Base-by-base conservation (phyloP, 2,113 vertebrate genomes). In the Prionailurus bengalensis region DNA sequence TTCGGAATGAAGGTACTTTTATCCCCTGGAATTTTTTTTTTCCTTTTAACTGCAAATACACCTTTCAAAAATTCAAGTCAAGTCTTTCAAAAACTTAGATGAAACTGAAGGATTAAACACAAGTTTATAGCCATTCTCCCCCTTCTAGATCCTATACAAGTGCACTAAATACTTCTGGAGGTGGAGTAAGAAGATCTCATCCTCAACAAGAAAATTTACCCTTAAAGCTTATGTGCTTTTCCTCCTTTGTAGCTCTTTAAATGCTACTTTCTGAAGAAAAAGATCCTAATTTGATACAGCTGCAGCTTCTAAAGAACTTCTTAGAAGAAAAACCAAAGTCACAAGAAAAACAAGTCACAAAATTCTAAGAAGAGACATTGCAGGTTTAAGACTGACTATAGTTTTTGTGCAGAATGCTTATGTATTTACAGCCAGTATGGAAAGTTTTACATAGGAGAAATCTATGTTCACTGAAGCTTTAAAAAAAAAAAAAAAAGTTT, bases 251-350 rank as follows among this genome's bases (percentile, higher is more conserved):
- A 92, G 86, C 73, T 97, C 5, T 95, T 95, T 96, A 86, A 97
- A 86, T 93, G 71, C 55, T 79, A 80, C 61, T 80, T 95, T 96
- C 88, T 92, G 83, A 94, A 97, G 86, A 88, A 95, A 96, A 89
- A 71, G 21, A 58, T 89, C 14, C 45, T 85, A 93, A 87, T 71
- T 97, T 98, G 78, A 92, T 91, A 90, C 29, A 87, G 36, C 89
- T 97, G 33, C 66, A 91, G 23, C 68, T 97, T 92, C 88, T 96
- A 93, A 97, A 81, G 97, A 95, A 91, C 70, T 36, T 96, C 65
- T 91, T 93, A 85, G 74, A 97, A 91, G 91, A 79, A 71, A 88
- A 94, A 39, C 42, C 48, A 11, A 88, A 79, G 68, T 88, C 39
- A 76, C 11, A 48, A 92, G 94, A 74, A 88, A 89, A 82, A 73